These are phyloP conservation scores for Prietella phreatophila DNA, from an alignment of 2,113 vertebrate species.

Conservation along the genomic window DNA sequence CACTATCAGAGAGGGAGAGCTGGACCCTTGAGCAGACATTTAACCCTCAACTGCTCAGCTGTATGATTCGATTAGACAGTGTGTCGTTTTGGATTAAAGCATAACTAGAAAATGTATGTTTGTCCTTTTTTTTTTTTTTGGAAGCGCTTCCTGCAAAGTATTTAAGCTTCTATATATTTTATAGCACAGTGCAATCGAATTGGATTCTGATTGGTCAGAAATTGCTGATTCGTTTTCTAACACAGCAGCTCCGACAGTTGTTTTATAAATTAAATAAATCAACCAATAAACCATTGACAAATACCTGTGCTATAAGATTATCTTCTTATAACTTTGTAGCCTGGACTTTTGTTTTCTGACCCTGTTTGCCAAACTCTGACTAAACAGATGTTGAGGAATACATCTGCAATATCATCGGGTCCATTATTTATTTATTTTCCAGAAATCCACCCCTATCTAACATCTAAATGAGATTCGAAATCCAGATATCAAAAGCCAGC, in stretches of 20 bases:
- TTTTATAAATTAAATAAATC: too few relatives aligned
- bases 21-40: neutral
- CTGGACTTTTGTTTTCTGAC: neutral
- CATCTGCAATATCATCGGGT: neutral
- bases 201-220: neutral
- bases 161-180: neutral
- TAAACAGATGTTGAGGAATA: neutral
- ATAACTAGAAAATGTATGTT: neutral
- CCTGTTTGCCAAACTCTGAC: neutral
- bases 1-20: neutral
- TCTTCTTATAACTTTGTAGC: too few relatives aligned
- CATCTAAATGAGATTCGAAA: neutral
- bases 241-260: too few relatives aligned
- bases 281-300: too few relatives aligned
- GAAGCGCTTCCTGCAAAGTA: neutral
- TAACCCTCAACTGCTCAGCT: slow-evolving; percentile 3
- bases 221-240: neutral
- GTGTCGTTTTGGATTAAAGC: neutral
- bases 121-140: neutral
- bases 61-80: neutral
- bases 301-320: too few relatives aligned
- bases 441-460: neutral
- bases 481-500: neutral
- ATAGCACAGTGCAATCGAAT: neutral
- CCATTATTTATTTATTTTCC: neutral